phyloP scores from a whole-genome alignment of 2,113 vertebrate species.

The Carollia perspicillata region DNA sequence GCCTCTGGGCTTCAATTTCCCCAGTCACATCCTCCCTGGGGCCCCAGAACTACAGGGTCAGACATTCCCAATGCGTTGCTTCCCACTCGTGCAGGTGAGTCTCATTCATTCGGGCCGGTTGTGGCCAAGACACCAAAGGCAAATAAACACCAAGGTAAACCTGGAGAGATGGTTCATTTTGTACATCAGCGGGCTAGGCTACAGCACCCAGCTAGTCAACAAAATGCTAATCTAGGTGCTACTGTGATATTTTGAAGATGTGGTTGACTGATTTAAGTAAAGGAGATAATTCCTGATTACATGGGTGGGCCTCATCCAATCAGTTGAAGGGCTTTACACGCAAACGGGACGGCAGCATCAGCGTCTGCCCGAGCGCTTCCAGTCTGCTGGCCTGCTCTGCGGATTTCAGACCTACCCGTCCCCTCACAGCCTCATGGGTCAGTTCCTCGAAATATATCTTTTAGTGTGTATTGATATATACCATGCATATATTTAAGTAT shows the following conservation, averaged over 20 bases:
- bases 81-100: background rate
- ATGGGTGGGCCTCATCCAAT: constrained; percentile 28
- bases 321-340: background rate
- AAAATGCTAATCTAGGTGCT: background rate
- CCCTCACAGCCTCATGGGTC: background rate
- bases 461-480: background rate
- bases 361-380: background rate
- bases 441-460: background rate
- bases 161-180: background rate
- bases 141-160: background rate
- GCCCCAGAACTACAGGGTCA: background rate
- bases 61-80: background rate
- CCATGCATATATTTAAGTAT: background rate
- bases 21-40: background rate
- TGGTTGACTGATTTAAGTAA: background rate
- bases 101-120: background rate
- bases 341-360: background rate
- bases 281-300: background rate
- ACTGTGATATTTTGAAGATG: background rate
- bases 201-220: background rate
- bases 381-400: background rate
- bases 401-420: background rate
- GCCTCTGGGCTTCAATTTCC: background rate
- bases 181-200: background rate
- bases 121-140: background rate